Base-by-base conservation (phyloP, 2,797 vertebrate genomes). In the Chelidonichthys spinosus region DNA sequence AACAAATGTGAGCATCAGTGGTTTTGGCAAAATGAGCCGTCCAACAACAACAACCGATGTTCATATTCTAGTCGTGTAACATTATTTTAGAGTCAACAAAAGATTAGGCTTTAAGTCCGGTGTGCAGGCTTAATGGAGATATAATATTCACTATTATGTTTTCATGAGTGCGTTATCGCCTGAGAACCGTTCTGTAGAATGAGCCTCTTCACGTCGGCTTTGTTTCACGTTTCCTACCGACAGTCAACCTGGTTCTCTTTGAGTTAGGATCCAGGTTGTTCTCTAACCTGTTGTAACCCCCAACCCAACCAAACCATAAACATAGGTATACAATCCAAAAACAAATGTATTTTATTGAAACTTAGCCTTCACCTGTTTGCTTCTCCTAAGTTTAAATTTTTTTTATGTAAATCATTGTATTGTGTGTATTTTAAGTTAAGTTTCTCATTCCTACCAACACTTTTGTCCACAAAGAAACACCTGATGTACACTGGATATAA, bases 401-500 rank as follows among this genome's bases (percentile, higher is more conserved):
- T 35, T 47, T 70, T 13, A 40, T 63, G 10, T 32, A 43, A 37
- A 52, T 69, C 33, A 4, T 43, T 60, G 7, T 63, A 46, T 10
- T 11, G 2, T 69, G 13, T 60, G n/a, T 53, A 61, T 72, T 46
- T 72, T 46, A 5, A 7, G 33, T 47, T 75, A n/a, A 35, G 8
- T 2, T 18, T 69, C 25, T 3, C 11, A 76, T 49, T 69, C 25
- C 15, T 53, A 46, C 25, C 40, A 37, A 14, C 9, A 62, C 18
- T 58, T 74, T 76, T 36, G 25, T 66, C 11, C 56, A 64, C 35
- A 70, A 75, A 76, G 69, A 61, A 76, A 60, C 52, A 46, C 25
- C 69, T 64, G n/a, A 64, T 59, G 18, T 59, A 49, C 74, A 4
- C 8, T 61, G 67, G 61, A 81, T 62, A 46, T 76, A 78, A 85